Percentiles rank a stretch among this genome's conserved stretches.
phyloP scores from a whole-genome alignment of 2,797 vertebrate species.

The Sebastes steindachneri region DNA sequence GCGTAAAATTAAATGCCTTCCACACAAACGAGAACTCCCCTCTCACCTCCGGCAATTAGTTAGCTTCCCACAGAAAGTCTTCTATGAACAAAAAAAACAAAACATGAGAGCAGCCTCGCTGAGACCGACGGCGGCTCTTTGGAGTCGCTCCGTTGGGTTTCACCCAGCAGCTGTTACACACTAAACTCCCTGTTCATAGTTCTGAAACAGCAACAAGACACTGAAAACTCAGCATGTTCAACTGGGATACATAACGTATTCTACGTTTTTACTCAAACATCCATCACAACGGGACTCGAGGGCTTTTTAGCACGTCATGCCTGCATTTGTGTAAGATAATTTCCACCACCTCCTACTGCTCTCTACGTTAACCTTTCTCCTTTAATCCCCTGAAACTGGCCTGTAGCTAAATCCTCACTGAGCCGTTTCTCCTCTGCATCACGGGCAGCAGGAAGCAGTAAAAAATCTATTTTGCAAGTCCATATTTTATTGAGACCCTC shows the following conservation, averaged over 20 bases:
- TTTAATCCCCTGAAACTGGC: neutral
- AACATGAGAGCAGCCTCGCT: no score
- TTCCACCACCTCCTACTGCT: neutral
- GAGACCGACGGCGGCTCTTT: neutral
- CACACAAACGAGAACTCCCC: constrained; percentile 35
- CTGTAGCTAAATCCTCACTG: constrained; percentile 6
- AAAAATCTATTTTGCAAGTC: neutral
- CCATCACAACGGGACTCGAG: neutral
- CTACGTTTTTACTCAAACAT: neutral
- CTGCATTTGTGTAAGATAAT: neutral
- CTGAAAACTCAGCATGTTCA: neutral
- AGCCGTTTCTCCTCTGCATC: neutral
- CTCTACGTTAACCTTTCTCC: neutral
- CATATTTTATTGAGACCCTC: neutral
- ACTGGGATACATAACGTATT: neutral
- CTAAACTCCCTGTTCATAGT: neutral
- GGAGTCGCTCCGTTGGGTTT: neutral
- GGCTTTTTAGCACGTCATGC: neutral
- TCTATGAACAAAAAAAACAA: neutral
- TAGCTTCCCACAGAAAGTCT: constrained; percentile 29
- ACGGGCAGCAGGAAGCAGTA: neutral
- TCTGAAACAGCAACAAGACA: neutral
- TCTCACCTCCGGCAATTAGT: constrained; percentile 55
- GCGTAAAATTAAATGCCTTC: constrained; percentile 50
- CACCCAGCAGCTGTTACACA: constrained; percentile 12